Percentiles rank a stretch among this genome's conserved stretches.
Conservation (phyloP, 2,888 invertebrate genomes). For the Amphiduros pacificus region DNA sequence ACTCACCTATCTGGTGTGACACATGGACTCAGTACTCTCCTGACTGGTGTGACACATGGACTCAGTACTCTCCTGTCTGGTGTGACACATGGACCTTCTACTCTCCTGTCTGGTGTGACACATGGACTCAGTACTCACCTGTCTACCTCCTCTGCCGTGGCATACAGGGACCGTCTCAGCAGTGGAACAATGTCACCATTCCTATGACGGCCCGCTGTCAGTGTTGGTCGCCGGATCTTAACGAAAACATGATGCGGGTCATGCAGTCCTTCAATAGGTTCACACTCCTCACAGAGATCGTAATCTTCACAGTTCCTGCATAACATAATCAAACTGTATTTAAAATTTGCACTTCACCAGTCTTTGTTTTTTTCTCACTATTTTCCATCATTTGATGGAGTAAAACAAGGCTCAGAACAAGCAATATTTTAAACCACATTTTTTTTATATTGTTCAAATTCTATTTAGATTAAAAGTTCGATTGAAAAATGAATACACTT, state of each 20-base stretch:
- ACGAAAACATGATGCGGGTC: conserved; percentile 53
- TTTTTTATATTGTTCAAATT: no score
- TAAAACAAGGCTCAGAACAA: no score
- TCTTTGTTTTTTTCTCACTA: background rate
- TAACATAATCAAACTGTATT: background rate
- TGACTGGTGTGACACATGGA: no score
- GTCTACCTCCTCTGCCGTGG: conserved; percentile 6
- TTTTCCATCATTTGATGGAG: no score
- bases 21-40: no score
- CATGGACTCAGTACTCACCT: conserved; percentile 3
- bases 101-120: no score
- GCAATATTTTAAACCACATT: no score
- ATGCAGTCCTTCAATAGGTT: conserved; percentile 43
- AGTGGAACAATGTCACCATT: conserved; percentile 36
- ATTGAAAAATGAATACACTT: no score
- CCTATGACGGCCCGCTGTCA: conserved; percentile 26
- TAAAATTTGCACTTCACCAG: background rate
- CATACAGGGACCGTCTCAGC: conserved; percentile 36
- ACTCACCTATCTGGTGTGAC: no score
- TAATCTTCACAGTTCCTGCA: conserved; percentile 54
- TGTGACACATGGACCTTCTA: no score
- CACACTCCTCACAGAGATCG: conserved; percentile 58
- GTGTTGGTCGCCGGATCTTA: conserved; percentile 48
- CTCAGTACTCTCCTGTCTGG: no score
- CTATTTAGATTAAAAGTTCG: no score